Conservation (phyloP, 2,888 invertebrate genomes). For the Sarcophaga rosellei region DNA sequence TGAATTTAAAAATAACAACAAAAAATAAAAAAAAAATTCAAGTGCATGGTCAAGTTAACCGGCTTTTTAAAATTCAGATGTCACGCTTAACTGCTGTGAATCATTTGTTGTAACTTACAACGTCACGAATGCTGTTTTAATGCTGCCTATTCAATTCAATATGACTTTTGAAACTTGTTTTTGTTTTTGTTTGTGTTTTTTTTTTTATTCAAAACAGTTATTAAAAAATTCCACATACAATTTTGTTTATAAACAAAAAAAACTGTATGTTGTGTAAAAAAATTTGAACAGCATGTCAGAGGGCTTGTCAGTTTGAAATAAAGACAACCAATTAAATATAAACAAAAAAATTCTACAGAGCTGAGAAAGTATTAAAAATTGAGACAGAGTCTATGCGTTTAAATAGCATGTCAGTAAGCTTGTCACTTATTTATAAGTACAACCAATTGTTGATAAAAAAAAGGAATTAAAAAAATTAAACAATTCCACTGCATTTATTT, state of each 20-base stretch:
- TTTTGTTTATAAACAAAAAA: neutral
- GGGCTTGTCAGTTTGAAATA: neutral
- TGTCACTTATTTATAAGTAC: too few relatives aligned
- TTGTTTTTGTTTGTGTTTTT: too few relatives aligned
- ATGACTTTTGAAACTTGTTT: conserved; percentile 1
- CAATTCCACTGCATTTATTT: too few relatives aligned
- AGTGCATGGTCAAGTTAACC: conserved; percentile 55
- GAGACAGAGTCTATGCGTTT: too few relatives aligned
- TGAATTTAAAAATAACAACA: neutral
- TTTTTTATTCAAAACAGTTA: too few relatives aligned
- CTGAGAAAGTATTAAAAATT: too few relatives aligned
- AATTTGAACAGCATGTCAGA: conserved; percentile 1
- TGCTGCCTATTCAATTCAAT: conserved; percentile 1
- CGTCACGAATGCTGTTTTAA: conserved; percentile 38
- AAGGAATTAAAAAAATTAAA: too few relatives aligned
- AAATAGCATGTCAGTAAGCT: too few relatives aligned
- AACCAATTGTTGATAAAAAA: too few relatives aligned
- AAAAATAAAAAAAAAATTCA: conserved; percentile 23
- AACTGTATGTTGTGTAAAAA: conserved; percentile 54
- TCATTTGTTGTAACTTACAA: conserved; percentile 27
- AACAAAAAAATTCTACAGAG: too few relatives aligned
- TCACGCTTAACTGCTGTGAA: neutral
- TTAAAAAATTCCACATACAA: too few relatives aligned
- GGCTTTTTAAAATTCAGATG: conserved; percentile 11
- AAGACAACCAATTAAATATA: neutral